These are phyloP conservation scores for Caenorhabditis plicata DNA, from an alignment of 2,888 invertebrate genomes.

Conservation along the genomic window DNA sequence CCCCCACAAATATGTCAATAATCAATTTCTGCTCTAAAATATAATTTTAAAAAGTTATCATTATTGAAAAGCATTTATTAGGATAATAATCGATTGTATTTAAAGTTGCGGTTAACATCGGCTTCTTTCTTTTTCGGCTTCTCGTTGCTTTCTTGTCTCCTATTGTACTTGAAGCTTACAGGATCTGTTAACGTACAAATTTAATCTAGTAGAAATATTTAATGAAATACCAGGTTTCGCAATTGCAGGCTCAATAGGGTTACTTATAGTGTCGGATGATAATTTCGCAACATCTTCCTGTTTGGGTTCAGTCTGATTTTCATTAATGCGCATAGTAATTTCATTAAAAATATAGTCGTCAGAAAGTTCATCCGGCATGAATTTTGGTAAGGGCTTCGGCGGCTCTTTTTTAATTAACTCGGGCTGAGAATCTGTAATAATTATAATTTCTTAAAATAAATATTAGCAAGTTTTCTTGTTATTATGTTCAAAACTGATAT, in stretches of 20 bases:
- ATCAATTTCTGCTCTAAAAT: too few relatives aligned
- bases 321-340: too few relatives aligned
- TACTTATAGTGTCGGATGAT: too few relatives aligned
- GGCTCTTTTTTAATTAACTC: slow-evolving; percentile 1
- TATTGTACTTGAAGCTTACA: slow-evolving; percentile 27
- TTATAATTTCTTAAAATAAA: slow-evolving; percentile 4
- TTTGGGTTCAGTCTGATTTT: slow-evolving; percentile 4
- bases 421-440: background rate
- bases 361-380: slow-evolving; percentile 25
- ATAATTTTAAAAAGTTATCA: too few relatives aligned
- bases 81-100: slow-evolving; percentile 35
- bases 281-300: slow-evolving; percentile 2
- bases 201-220: background rate
- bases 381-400: slow-evolving; percentile 3
- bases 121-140: background rate
- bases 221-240: slow-evolving; percentile 7
- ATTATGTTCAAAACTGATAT: too few relatives aligned
- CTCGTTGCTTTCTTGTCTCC: slow-evolving; percentile 23
- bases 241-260: background rate
- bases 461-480: too few relatives aligned
- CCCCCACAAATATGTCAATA: too few relatives aligned
- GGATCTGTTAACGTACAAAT: slow-evolving; percentile 15
- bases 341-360: slow-evolving; percentile 47
- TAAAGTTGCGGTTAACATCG: slow-evolving; percentile 10
- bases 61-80: too few relatives aligned